phyloP scores from a whole-genome alignment of 1,140 invertebrate species.

The Zaprionus lachaisei region DNA sequence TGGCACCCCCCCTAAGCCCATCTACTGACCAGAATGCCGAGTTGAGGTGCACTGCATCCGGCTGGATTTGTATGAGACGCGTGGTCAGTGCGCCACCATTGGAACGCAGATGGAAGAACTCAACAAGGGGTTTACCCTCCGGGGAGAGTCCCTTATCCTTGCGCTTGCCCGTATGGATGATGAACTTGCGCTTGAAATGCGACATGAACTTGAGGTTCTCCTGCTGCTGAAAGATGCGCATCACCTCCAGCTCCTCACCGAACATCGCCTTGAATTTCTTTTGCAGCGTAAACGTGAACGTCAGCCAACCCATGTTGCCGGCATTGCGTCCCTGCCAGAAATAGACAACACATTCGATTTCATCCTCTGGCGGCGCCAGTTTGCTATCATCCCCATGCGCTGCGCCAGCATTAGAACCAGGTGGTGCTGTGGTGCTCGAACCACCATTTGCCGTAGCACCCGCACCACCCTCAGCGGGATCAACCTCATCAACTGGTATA shows the following conservation, averaged over 20 bases:
- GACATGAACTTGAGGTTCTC: constrained; percentile 99
- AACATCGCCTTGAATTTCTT: constrained; percentile 99
- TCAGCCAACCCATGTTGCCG: constrained; percentile 99
- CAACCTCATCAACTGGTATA: constrained; percentile 87
- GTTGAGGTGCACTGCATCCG: constrained; percentile 92
- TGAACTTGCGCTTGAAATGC: constrained; percentile 98
- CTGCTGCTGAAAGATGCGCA: constrained; percentile 99
- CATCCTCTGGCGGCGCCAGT: constrained; percentile 89
- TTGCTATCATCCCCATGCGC: constrained; percentile 34
- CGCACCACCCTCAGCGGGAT: constrained; percentile 85
- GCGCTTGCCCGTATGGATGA: constrained; percentile 96
- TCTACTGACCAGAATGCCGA: constrained; percentile 92
- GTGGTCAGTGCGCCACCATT: constrained; percentile 98
- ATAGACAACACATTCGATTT: constrained; percentile 98
- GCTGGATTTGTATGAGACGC: constrained; percentile 94
- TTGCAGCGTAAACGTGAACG: constrained; percentile 98
- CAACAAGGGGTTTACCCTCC: constrained; percentile 88
- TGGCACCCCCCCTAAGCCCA: accelerated
- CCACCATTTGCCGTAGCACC: constrained; percentile 3
- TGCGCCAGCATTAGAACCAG: background rate
- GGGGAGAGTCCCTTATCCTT: constrained; percentile 86
- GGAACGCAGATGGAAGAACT: constrained; percentile 97
- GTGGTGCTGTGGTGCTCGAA: background rate
- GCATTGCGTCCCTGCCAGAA: constrained; percentile 99
- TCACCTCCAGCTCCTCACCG: constrained; percentile 97